phyloP scores from a whole-genome alignment of 2,888 invertebrate genomes.

The Resseliella maxima region DNA sequence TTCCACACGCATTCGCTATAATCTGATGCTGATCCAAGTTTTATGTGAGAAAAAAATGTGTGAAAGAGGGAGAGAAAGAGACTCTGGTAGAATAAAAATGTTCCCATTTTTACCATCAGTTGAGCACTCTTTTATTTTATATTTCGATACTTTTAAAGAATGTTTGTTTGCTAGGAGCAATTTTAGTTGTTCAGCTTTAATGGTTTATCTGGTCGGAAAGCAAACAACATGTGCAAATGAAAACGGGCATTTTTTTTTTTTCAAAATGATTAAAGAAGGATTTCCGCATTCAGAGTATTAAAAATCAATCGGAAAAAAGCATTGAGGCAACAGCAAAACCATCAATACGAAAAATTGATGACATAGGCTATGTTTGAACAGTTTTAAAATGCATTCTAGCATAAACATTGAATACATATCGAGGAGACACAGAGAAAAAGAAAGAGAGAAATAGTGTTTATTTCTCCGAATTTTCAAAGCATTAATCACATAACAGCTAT shows the following conservation, averaged over 20 bases:
- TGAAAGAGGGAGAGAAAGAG: too few species aligned
- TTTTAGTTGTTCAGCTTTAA: neutral
- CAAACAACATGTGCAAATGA: neutral
- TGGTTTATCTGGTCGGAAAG: neutral
- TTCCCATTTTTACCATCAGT: neutral
- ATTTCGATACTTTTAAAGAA: neutral
- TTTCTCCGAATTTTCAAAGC: neutral
- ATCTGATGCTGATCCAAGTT: neutral
- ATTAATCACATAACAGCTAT: neutral
- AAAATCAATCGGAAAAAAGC: neutral
- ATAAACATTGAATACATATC: neutral
- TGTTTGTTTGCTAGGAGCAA: neutral
- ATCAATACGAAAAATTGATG: neutral
- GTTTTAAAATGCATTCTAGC: neutral
- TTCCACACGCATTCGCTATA: neutral
- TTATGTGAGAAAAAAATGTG: neutral
- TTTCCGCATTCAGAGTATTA: neutral
- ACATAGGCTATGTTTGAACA: neutral
- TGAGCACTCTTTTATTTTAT: neutral
- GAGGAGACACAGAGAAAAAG: too few species aligned
- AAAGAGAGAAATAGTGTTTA: neutral
- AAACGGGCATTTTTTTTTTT: neutral
- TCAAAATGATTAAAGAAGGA: neutral
- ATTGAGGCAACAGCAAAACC: neutral
- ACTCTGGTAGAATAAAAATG: too few species aligned